phyloP scores from a whole-genome alignment of 2,113 vertebrate genomes.

The Carollia perspicillata region DNA sequence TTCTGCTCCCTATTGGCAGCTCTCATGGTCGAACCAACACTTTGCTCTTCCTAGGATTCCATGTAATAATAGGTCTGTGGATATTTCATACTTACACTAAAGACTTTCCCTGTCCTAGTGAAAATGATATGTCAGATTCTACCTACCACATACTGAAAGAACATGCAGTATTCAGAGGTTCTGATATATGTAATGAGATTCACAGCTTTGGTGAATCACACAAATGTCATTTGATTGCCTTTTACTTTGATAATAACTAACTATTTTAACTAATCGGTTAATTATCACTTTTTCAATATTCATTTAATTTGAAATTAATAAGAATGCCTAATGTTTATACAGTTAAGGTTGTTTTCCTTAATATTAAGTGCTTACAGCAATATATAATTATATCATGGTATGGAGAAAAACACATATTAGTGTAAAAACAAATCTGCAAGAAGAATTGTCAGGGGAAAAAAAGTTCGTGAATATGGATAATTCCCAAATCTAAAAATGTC shows the following conservation, averaged over 20 bases:
- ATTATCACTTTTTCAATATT: neutral
- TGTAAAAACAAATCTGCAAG: neutral
- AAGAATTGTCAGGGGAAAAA: neutral
- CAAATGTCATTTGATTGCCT: neutral
- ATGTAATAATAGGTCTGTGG: neutral
- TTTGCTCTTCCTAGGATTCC: neutral
- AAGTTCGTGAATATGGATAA: neutral
- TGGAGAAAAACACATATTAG: neutral
- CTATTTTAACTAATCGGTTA: neutral
- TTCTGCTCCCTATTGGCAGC: neutral
- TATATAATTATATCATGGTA: neutral
- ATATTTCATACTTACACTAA: neutral
- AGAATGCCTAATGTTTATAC: neutral
- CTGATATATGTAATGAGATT: neutral
- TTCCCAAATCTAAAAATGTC: neutral
- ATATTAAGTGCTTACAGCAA: neutral
- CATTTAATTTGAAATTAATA: constrained; percentile 18
- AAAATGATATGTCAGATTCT: neutral
- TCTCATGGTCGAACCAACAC: neutral
- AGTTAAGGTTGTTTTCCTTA: neutral
- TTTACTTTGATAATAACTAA: neutral
- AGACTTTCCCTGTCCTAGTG: neutral
- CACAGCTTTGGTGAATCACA: neutral
- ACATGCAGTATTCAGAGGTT: neutral
- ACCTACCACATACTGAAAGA: neutral